Conservation (phyloP, 2,888 invertebrate genomes). For the Drosophila demipolita region DNA sequence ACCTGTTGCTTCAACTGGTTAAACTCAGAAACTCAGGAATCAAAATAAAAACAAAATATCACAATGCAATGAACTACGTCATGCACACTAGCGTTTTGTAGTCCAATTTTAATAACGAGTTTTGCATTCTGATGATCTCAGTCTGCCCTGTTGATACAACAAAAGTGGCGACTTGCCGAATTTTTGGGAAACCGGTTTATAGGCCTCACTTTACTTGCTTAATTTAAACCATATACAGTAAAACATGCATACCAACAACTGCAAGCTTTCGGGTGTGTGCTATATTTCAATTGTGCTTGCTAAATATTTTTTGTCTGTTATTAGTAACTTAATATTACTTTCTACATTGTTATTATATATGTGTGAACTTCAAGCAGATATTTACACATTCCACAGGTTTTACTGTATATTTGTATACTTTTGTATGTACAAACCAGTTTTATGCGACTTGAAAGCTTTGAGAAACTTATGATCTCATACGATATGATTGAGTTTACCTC, state of each 20-base stretch:
- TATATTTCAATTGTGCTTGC: background rate
- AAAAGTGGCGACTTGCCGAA: constrained; percentile 22
- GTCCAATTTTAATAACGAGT: constrained; percentile 66
- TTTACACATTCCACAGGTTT: background rate
- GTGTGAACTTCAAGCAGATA: background rate
- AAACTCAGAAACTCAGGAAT: constrained; percentile 38
- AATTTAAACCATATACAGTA: constrained; percentile 32
- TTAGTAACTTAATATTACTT: background rate
- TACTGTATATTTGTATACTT: constrained; percentile 14
- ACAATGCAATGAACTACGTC: constrained; percentile 10
- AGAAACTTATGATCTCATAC: constrained; percentile 60
- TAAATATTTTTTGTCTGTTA: background rate
- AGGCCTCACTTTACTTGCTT: constrained; percentile 31
- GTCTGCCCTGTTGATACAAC: constrained; percentile 21
- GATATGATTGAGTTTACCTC: constrained; percentile 24
- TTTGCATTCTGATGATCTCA: constrained; percentile 54
- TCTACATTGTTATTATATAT: background rate
- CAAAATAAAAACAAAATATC: constrained; percentile 39
- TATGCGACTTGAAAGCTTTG: constrained; percentile 13
- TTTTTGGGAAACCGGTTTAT: constrained; percentile 54
- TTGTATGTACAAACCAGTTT: constrained; percentile 60
- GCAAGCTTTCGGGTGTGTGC: background rate
- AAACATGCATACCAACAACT: constrained; percentile 1
- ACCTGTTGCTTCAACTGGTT: constrained; percentile 57
- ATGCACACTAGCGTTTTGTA: constrained; percentile 25